phyloP scores from a whole-genome alignment of 2,797 vertebrate species.

The Crocidura indochinensis region DNA sequence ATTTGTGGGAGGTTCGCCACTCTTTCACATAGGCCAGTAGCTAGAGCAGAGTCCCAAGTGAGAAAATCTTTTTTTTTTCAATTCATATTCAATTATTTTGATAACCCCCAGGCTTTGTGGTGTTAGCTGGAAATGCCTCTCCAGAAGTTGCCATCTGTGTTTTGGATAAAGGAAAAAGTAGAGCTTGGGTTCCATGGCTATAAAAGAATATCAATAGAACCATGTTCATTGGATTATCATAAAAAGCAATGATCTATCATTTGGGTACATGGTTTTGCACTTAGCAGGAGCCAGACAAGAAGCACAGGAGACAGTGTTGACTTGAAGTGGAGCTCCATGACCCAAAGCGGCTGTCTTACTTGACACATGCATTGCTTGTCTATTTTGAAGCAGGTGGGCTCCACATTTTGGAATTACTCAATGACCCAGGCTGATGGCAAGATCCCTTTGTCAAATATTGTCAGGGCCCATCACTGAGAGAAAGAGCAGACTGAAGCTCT shows the following conservation, averaged over 20 bases:
- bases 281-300: constrained; percentile 40
- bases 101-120: not conserved
- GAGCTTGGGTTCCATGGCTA: not conserved
- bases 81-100: not conserved
- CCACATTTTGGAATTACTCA: not conserved
- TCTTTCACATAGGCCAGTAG: not conserved
- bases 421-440: not conserved
- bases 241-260: constrained; percentile 61
- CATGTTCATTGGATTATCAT: constrained; percentile 69
- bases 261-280: constrained; percentile 62
- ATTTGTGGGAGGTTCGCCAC: not conserved
- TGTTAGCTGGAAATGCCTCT: not conserved
- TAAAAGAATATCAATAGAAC: constrained; percentile 46
- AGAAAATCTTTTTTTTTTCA: not conserved
- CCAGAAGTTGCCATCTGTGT: not conserved
- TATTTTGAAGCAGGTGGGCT: accelerated
- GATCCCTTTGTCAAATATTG: accelerated
- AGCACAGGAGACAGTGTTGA: not conserved
- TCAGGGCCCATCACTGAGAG: not conserved
- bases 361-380: too few species aligned
- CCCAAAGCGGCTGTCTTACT: constrained; percentile 1
- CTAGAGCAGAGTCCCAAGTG: not conserved
- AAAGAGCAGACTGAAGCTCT: not conserved
- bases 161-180: constrained; percentile 15
- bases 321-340: not conserved